These are phyloP conservation scores for Bergia puertoricense DNA, from an alignment of 92 coral and sea anemone species.

Conservation along the genomic window DNA sequence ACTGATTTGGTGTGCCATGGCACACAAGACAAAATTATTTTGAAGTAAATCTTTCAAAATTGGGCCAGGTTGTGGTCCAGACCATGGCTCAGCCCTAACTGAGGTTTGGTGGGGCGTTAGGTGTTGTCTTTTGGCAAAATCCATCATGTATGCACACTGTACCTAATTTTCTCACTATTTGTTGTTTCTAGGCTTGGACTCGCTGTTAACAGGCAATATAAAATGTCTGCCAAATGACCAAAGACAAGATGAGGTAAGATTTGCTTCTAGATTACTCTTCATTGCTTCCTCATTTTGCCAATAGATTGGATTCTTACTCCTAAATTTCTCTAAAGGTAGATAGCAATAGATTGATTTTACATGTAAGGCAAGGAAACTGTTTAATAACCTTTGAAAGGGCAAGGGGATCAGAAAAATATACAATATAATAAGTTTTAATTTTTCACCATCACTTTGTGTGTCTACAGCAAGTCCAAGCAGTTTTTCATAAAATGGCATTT, in stretches of 20 bases:
- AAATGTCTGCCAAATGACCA: conserved; percentile 25
- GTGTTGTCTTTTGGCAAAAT: too few species aligned
- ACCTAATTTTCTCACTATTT: background rate
- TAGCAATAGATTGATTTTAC: background rate
- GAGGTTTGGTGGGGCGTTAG: too few species aligned
- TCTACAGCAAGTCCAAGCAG: background rate
- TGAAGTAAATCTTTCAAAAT: too few species aligned
- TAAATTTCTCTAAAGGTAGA: background rate
- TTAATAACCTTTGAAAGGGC: too few species aligned
- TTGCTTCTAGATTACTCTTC: background rate
- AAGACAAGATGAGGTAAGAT: conserved; percentile 2
- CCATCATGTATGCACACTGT: too few species aligned
- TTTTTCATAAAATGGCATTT: background rate
- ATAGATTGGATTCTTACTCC: background rate
- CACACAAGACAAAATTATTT: too few species aligned
- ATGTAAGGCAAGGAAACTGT: too few species aligned
- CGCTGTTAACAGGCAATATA: conserved; percentile 67
- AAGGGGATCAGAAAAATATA: too few species aligned
- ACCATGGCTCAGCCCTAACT: too few species aligned
- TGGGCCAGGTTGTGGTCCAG: too few species aligned
- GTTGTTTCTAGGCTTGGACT: conserved; percentile 60
- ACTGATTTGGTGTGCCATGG: too few species aligned
- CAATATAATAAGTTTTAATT: background rate
- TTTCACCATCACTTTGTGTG: background rate
- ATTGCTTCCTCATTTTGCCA: background rate